Base-by-base conservation (phyloP, 2,113 vertebrate species). In the Nyctibius bracteatus region DNA sequence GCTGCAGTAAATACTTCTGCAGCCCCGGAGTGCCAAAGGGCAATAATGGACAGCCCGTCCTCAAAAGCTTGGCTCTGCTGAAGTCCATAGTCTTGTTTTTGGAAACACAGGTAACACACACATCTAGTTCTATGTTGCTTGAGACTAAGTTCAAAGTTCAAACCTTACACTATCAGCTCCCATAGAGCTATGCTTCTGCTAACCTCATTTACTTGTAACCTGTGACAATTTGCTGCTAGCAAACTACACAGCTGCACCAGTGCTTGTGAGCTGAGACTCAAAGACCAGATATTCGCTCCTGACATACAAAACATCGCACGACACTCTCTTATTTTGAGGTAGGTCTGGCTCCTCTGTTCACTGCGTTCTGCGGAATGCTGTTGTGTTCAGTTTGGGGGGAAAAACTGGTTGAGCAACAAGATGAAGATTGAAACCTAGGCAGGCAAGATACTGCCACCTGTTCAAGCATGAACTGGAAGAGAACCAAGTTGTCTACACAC, bases 321-420 rank as follows among this genome's bases (percentile, higher is more conserved):
- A 14, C 44, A 28, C 52, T 37, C 57, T 81, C 30, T 16, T 78
- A 39, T 88, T 86, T 57, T 67, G 57, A 84, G 67, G 63, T 47
- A 39, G 49, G 28, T 37, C 80, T 52, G 61, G 66, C 61, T 96
- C 66, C 89, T 72, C 79, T 35, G 22, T 3, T 86, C 72, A 6
- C 47, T 63, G 86, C 68, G 84, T 82, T 70, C 88, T 58, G 44
- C 70, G 91, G 91, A 96, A 96, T 94, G 92, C 66, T 92, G 88
- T 1, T 62, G 62, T 39, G 92, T 28, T 94, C 71, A 65, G 86
- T 91, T 70, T 85, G 70, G 78, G 91, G 94, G 61, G 83, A 87
- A 96, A 96, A 95, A 95, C 95, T 85, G 95, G 95, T 92, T 81
- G 70, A 77, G 46, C 81, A 35, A 92, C 35, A 61, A 86, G 73